Percentiles rank a stretch among this genome's conserved stretches.
phyloP scores from a whole-genome alignment of 2,113 vertebrate species.

The Peromyscus leucopus region DNA sequence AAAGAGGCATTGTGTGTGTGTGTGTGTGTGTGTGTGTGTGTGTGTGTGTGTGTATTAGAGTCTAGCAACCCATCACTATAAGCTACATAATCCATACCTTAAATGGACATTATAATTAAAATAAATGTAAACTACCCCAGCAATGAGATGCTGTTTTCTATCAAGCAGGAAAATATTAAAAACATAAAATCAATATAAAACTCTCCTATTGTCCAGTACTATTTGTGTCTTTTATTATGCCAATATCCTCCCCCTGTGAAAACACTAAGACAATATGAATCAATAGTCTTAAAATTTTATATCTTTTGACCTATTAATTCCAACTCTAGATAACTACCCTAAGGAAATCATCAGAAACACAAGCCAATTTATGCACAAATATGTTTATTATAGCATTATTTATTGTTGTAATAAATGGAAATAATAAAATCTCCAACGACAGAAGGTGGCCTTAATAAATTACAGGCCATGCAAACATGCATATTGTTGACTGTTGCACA shows the following conservation, averaged over 20 bases:
- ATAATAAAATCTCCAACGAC: conserved; percentile 64
- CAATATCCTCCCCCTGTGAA: conserved; percentile 27
- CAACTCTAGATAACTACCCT: conserved; percentile 61
- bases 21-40: neutral
- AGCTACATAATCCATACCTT: conserved; percentile 19
- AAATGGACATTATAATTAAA: conserved; percentile 54
- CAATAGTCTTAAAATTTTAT: conserved; percentile 66
- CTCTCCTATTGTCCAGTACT: neutral
- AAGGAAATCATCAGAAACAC: conserved; percentile 69
- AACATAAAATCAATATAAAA: conserved; percentile 55
- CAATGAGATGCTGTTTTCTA: conserved; percentile 26
- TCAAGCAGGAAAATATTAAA: conserved; percentile 40
- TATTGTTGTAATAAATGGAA: conserved; percentile 74
- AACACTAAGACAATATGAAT: conserved; percentile 35
- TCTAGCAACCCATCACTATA: neutral
- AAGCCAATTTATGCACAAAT: conserved; percentile 75
- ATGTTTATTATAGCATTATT: conserved; percentile 77
- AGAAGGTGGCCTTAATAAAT: conserved; percentile 62
- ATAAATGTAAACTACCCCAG: neutral
- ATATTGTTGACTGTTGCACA: conserved; percentile 32
- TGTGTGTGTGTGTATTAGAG: neutral
- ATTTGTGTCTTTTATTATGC: conserved; percentile 22
- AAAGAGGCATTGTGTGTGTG: neutral
- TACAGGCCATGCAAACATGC: neutral
- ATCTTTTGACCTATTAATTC: conserved; percentile 63